Percentiles rank a stretch among this genome's conserved stretches.
phyloP scores from a whole-genome alignment of 1,140 invertebrate species.

The Pachypsylla venusta region DNA sequence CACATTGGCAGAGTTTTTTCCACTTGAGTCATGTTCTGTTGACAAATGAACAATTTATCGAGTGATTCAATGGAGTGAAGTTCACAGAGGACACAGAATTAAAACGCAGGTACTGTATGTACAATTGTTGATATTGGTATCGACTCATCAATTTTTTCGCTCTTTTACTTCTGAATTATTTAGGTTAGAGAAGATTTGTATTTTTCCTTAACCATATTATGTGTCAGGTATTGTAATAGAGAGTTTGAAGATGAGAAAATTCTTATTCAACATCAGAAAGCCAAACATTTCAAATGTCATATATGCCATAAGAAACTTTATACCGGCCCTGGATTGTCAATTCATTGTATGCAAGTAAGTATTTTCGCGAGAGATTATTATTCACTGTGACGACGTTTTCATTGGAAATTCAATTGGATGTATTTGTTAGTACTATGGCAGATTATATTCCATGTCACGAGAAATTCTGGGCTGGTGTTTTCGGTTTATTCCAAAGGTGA shows the following conservation, averaged over 20 bases:
- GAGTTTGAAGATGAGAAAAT: slow-evolving; percentile 99
- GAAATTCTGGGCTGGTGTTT: too few species aligned
- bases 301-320: slow-evolving; percentile 99
- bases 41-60: too few species aligned
- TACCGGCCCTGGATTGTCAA: slow-evolving; percentile 92
- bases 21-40: too few species aligned
- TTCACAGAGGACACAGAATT: background rate
- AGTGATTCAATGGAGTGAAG: too few species aligned
- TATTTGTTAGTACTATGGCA: too few species aligned
- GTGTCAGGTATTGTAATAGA: slow-evolving; percentile 60
- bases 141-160: background rate
- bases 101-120: background rate
- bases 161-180: too few species aligned
- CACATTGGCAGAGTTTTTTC: too few species aligned
- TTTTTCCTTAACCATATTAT: slow-evolving; percentile 16
- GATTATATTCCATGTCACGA: too few species aligned
- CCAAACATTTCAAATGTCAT: slow-evolving; percentile 99
- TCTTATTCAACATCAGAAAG: slow-evolving; percentile 99
- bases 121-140: background rate
- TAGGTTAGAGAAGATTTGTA: background rate
- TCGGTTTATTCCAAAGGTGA: too few species aligned
- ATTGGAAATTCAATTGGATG: too few species aligned
- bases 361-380: too few species aligned
- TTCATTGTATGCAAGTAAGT: slow-evolving; percentile 98
- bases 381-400: too few species aligned